Evolutionary conservation across 2,888 invertebrate species (phyloP).

Genomic region (Hypomecis punctinalis): DNA sequence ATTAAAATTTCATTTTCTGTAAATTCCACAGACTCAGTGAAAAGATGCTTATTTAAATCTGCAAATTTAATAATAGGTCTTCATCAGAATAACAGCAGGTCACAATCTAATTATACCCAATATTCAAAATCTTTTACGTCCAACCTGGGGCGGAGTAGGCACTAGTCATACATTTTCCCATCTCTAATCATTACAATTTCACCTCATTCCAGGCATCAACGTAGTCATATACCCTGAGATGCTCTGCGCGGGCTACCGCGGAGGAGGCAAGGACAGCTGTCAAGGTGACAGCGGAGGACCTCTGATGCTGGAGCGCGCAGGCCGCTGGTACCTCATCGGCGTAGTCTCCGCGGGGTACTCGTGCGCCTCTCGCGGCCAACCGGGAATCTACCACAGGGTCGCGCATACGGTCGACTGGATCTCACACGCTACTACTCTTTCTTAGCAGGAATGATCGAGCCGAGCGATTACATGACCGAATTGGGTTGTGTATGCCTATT

Average conservation of each 20-base stretch:
- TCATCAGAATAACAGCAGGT: no score
- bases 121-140: no score
- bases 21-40: no score
- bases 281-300: slow-evolving; percentile 96
- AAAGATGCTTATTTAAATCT: no score
- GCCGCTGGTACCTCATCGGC: slow-evolving; percentile 95
- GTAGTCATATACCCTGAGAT: slow-evolving; percentile 97
- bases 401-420: slow-evolving; percentile 98
- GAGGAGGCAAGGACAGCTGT: slow-evolving; percentile 92
- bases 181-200: no score
- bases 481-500: no score
- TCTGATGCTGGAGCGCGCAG: slow-evolving; percentile 93
- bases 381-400: slow-evolving; percentile 97
- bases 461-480: not conserved
- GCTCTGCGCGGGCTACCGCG: slow-evolving; percentile 97
- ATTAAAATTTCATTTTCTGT: no score
- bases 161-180: no score
- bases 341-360: slow-evolving; percentile 97
- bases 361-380: slow-evolving; percentile 96
- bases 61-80: no score
- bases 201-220: slow-evolving; percentile 89
- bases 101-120: no score
- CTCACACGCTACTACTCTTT: slow-evolving; percentile 83
- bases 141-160: no score
- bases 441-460: not conserved